phyloP scores from a whole-genome alignment of 2,797 vertebrate genomes.

The Acipenser ruthenus region DNA sequence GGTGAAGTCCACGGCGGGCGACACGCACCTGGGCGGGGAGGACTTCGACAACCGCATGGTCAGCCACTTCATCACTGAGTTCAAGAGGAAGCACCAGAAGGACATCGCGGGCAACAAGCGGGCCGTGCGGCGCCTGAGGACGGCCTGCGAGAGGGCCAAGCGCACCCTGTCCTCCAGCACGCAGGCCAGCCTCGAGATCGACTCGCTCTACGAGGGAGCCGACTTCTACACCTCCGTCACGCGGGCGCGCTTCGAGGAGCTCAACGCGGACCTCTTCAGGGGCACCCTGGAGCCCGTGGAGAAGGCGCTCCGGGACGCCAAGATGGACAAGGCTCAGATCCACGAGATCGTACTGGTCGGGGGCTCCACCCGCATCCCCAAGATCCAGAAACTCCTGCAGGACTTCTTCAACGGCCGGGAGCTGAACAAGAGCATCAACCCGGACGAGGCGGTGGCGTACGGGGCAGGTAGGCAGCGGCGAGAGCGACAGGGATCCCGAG shows the following conservation, averaged over 20 bases:
- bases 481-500: neutral
- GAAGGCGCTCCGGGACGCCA: slow-evolving; percentile 64
- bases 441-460: slow-evolving; percentile 70
- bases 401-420: slow-evolving; percentile 71
- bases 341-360: slow-evolving; percentile 71
- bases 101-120: slow-evolving; percentile 66
- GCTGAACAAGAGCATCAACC: slow-evolving; percentile 73
- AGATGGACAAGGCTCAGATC: slow-evolving; percentile 68
- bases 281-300: slow-evolving; percentile 71
- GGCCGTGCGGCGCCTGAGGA: slow-evolving; percentile 68
- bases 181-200: slow-evolving; percentile 72
- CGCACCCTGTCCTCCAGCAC: slow-evolving; percentile 73
- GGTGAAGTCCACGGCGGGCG: slow-evolving; percentile 68
- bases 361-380: slow-evolving; percentile 70
- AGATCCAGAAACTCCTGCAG: slow-evolving; percentile 72
- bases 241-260: slow-evolving; percentile 70
- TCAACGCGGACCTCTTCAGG: slow-evolving; percentile 70
- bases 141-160: slow-evolving; percentile 71
- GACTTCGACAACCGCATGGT: slow-evolving; percentile 76
- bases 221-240: slow-evolving; percentile 76
- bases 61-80: slow-evolving; percentile 68
- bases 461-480: slow-evolving; percentile 50
- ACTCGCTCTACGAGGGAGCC: slow-evolving; percentile 64
- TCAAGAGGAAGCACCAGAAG: slow-evolving; percentile 73
- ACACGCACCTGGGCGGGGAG: slow-evolving; percentile 69